Evolutionary conservation across 2,797 vertebrate genomes (phyloP).

Genomic region (Sebastes minor): DNA sequence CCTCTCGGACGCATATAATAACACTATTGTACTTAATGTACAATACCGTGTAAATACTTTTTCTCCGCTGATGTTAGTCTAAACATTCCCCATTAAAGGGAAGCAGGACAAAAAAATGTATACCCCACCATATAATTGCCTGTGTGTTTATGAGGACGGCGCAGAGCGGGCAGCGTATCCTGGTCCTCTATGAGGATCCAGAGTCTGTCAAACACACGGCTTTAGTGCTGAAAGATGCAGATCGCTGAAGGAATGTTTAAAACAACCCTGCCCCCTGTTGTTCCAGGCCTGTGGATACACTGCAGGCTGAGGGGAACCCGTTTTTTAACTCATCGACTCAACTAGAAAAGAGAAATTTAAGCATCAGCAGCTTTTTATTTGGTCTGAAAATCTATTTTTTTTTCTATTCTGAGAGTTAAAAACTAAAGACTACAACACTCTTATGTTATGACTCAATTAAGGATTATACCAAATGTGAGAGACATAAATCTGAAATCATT

Average conservation of each 20-base stretch:
- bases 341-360: not conserved
- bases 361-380: not conserved
- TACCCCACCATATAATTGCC: constrained; percentile 22
- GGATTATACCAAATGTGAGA: not conserved
- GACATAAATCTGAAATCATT: constrained; percentile 14
- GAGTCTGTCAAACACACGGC: constrained; percentile 58
- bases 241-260: constrained; percentile 50
- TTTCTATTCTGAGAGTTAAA: not conserved
- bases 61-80: constrained; percentile 35
- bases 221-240: constrained; percentile 43
- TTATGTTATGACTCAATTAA: not conserved
- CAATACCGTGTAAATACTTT: constrained; percentile 16
- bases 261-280: constrained; percentile 69
- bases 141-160: constrained; percentile 42
- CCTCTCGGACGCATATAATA: not conserved
- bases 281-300: constrained; percentile 33
- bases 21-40: constrained; percentile 14
- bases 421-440: not conserved
- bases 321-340: not conserved
- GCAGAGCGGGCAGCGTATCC: constrained; percentile 21
- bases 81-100: constrained; percentile 52
- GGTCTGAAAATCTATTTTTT: not conserved
- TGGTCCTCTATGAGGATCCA: constrained; percentile 38
- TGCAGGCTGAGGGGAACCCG: not conserved
- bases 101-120: constrained; percentile 18